Evolutionary conservation across 1,140 invertebrate genomes (phyloP).

Genomic region (Psix sp.): DNA sequence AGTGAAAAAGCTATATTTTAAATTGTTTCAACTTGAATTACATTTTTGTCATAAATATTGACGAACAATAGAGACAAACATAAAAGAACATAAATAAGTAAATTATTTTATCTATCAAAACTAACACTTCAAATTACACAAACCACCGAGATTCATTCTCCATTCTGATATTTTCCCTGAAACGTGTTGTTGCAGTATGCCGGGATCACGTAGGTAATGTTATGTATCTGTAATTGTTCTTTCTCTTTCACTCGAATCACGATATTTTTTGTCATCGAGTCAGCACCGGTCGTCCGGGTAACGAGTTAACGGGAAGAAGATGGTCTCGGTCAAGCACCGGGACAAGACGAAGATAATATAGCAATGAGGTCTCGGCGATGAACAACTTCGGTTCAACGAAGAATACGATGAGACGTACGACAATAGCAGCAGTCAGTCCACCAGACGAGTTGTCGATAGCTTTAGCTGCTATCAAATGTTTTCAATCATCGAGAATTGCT

Average conservation of each 20-base stretch:
- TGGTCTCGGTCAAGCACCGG: slow-evolving; percentile 56
- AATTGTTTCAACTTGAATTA: no score
- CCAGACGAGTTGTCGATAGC: slow-evolving; percentile 77
- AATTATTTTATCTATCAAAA: no score
- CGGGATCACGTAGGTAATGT: slow-evolving; percentile 71
- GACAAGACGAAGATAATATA: slow-evolving; percentile 38
- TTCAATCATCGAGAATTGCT: slow-evolving; percentile 43
- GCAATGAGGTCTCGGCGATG: slow-evolving; percentile 62
- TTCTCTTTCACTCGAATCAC: slow-evolving; percentile 50
- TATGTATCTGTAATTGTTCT: slow-evolving; percentile 59
- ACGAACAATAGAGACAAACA: no score
- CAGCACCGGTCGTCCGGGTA: slow-evolving; percentile 52
- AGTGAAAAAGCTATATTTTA: no score
- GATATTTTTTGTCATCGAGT: slow-evolving; percentile 51
- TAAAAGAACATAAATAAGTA: no score
- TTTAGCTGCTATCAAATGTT: slow-evolving; percentile 67
- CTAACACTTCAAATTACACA: slow-evolving; percentile 17
- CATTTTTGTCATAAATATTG: no score
- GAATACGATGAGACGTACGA: slow-evolving; percentile 65
- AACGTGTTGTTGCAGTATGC: slow-evolving; percentile 71
- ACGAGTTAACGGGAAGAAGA: slow-evolving; percentile 44
- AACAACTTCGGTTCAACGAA: slow-evolving; percentile 63
- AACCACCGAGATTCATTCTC: slow-evolving; percentile 39
- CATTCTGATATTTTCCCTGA: slow-evolving; percentile 47
- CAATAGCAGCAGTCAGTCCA: slow-evolving; percentile 77